Base-by-base conservation (phyloP, 1,140 invertebrate species). In the Platyscapa corneri region DNA sequence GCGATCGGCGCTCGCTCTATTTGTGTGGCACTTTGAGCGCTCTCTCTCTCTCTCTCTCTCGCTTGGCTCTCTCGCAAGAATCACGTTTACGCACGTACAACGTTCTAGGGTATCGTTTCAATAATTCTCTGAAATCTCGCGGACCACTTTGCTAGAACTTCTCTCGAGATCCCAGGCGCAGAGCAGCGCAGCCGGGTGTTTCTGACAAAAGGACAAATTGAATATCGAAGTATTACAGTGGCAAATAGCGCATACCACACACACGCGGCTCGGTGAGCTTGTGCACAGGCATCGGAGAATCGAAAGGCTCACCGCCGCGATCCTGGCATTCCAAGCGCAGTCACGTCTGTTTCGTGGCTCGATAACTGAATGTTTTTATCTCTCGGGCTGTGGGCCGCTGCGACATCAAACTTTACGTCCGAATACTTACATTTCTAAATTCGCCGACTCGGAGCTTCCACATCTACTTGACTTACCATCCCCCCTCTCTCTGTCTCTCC, bases 141-240 rank as follows among this genome's bases (percentile, higher is more conserved):
- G 34, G 18, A 39, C 20, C 37, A 32, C 30, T 39, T 72, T 34
- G 67, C 16, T 37, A 7, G 34, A 39, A 12, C 6, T 46, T 32
- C 23, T 27, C 20, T 72, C 37, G 37, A 65, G 8, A 2, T 20
- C 2, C 18, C 3, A n/a, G 10, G 53, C 18, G 53, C 18, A 60
- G 3, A 1, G 20, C 1, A 3, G 23, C 27, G 3, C 16, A 14
- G 18, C 10, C 12, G 18, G 18, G 18, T 5, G 3, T 27, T 1
- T 60, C 56, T 60, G 56, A 10, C 18, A 53, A 60, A 37, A 60
- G 37, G 39, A 42, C 46, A 32, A 79, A 79, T 84, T 42, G 83
- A 84, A 84, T 72, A 79, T 84, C 16, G 65, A 78, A 23, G 76
- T 56, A 27, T 84, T 79, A 84, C 42, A 84, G 16, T 30, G 39